A percentile compares a stretch with the other conserved stretches of the same genome.
phyloP scores from a whole-genome alignment of 2,113 vertebrate genomes.

The Leucosticte australis region DNA sequence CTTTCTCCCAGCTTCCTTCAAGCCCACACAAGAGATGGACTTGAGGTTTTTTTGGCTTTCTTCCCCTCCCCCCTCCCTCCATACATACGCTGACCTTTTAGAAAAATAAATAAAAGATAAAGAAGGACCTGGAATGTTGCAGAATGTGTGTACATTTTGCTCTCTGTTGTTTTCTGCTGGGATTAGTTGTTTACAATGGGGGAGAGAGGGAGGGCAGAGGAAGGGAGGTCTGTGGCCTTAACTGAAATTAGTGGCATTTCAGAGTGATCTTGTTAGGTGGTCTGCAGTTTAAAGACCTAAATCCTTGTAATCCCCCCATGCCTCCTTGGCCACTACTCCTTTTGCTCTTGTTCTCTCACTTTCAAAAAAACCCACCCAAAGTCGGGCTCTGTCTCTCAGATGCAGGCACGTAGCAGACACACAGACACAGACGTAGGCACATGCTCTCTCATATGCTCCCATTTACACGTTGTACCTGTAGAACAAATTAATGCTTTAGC shows the following conservation, averaged over 20 bases:
- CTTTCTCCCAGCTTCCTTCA: constrained; percentile 61
- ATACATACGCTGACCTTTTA: constrained; percentile 71
- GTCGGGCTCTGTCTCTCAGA: constrained; percentile 32
- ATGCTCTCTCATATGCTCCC: neutral
- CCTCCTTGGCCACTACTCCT: constrained; percentile 72
- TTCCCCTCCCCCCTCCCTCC: constrained; percentile 50
- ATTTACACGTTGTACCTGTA: constrained; percentile 67
- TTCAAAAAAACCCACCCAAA: constrained; percentile 18
- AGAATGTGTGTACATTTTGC: constrained; percentile 86
- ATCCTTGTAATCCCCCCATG: constrained; percentile 82
- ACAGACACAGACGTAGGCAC: neutral
- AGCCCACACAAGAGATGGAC: constrained; percentile 70
- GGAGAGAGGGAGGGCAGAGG: constrained; percentile 73
- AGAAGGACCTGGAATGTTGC: constrained; percentile 85
- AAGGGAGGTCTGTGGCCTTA: constrained; percentile 83
- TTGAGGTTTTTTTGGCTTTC: constrained; percentile 66
- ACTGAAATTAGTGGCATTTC: constrained; percentile 93
- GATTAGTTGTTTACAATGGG: constrained; percentile 92
- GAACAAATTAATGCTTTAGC: constrained; percentile 64
- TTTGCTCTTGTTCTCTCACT: constrained; percentile 58
- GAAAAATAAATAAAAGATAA: constrained; percentile 89
- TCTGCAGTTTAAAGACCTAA: constrained; percentile 83
- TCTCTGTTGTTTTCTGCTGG: constrained; percentile 89
- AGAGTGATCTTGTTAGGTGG: constrained; percentile 88
- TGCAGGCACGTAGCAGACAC: neutral